These are phyloP conservation scores for Metellina segmentata DNA, from an alignment of 2,888 invertebrate species.

Conservation along the genomic window DNA sequence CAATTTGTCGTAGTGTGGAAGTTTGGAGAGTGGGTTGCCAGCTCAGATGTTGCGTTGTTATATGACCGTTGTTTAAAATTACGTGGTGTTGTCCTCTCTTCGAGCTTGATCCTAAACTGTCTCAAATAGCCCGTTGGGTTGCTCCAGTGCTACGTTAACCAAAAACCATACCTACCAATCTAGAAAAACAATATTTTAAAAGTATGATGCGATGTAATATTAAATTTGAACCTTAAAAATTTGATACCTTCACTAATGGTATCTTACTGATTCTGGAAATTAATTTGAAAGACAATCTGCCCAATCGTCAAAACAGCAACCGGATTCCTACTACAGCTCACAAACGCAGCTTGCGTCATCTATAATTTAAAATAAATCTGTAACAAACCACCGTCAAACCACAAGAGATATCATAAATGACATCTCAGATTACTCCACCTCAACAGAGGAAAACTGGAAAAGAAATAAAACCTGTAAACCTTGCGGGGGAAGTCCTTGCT, in stretches of 20 bases:
- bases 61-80: too few species aligned
- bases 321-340: neutral
- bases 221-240: too few species aligned
- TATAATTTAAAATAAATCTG: conserved; percentile 8
- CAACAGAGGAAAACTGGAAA: conserved; percentile 17
- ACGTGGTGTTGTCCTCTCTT: too few species aligned
- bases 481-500: neutral
- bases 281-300: neutral
- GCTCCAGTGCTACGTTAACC: too few species aligned
- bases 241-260: neutral
- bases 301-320: neutral
- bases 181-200: too few species aligned
- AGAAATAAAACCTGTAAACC: conserved; percentile 16
- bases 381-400: neutral
- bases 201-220: too few species aligned
- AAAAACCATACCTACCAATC: too few species aligned
- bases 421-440: conserved; percentile 29
- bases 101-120: too few species aligned
- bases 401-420: conserved; percentile 1
- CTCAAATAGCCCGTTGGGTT: too few species aligned
- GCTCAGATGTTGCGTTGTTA: too few species aligned
- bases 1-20: too few species aligned
- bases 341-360: neutral
- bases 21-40: too few species aligned
- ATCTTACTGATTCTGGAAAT: neutral